Conservation (phyloP, 1,140 invertebrate species). For the Drosophila busckii region DNA sequence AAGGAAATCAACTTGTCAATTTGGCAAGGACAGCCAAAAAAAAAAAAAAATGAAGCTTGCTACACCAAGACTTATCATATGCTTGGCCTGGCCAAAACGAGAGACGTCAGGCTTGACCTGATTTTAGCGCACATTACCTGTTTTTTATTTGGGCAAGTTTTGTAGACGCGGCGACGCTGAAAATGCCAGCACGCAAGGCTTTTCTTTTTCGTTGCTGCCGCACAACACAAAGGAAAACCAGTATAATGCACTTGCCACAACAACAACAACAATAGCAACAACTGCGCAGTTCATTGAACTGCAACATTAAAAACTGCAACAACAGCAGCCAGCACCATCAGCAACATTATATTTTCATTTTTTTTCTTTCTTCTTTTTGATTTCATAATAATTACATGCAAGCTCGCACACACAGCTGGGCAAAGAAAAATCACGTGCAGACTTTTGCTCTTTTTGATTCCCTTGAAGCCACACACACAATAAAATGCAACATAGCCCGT, state of each 20-base stretch:
- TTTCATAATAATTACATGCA: conserved; percentile 71
- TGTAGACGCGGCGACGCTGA: conserved; percentile 65
- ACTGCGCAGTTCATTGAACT: conserved; percentile 53
- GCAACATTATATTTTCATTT: conserved; percentile 20
- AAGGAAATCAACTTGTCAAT: conserved; percentile 70
- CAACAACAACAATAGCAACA: conserved; percentile 35
- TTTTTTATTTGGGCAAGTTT: conserved; percentile 36
- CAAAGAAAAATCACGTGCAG: conserved; percentile 65
- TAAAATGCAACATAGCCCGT: neutral
- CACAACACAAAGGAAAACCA: conserved; percentile 68
- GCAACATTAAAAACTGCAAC: conserved; percentile 49
- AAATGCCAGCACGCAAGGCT: conserved; percentile 66
- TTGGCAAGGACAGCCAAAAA: conserved; percentile 25
- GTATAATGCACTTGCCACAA: conserved; percentile 71
- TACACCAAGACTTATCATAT: too few species aligned
- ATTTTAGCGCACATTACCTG: conserved; percentile 38
- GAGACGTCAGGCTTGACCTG: conserved; percentile 34
- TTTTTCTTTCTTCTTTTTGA: conserved; percentile 17
- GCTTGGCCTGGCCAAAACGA: conserved; percentile 27
- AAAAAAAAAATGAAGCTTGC: conserved; percentile 23
- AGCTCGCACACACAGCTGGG: conserved; percentile 18
- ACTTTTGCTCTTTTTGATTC: conserved; percentile 4
- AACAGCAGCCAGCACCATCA: conserved; percentile 41
- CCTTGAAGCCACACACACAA: conserved; percentile 1
- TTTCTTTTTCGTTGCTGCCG: conserved; percentile 33